Conservation (phyloP, 2,888 invertebrate genomes). For the Lacanobia wlatinum region DNA sequence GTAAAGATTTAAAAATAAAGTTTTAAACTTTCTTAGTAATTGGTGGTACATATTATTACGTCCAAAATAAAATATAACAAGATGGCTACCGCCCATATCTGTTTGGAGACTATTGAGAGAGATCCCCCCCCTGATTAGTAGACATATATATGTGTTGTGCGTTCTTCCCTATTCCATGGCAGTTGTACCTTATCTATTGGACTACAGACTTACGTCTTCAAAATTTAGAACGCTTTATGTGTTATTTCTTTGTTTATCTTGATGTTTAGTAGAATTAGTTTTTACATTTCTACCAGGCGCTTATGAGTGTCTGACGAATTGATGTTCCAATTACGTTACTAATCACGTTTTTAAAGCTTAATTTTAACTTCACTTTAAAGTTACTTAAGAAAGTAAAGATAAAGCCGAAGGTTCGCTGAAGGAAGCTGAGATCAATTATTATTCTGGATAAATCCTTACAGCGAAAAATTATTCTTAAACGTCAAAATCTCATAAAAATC, state of each 20-base stretch:
- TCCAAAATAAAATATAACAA: too few species aligned
- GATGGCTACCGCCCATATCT: background rate
- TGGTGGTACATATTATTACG: too few species aligned
- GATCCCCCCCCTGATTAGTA: too few species aligned
- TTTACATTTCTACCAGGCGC: background rate
- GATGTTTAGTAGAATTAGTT: background rate
- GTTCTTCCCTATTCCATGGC: slow-evolving; percentile 1
- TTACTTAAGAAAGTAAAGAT: background rate
- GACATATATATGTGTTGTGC: slow-evolving; percentile 9
- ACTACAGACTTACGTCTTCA: slow-evolving; percentile 9
- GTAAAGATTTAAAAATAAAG: too few species aligned
- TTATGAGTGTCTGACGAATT: background rate
- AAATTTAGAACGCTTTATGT: slow-evolving; percentile 32
- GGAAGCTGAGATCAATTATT: too few species aligned
- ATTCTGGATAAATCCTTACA: too few species aligned
- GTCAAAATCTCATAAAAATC: background rate
- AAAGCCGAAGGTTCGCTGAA: background rate
- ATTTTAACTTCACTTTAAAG: background rate
- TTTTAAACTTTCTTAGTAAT: too few species aligned
- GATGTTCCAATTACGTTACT: background rate
- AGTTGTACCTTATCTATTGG: slow-evolving; percentile 10
- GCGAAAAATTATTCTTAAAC: background rate
- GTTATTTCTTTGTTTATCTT: background rate
- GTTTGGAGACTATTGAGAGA: slow-evolving; percentile 4
- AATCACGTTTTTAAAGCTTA: background rate